Conservation (phyloP, 2,797 vertebrate species). For the Brachyalestes nurse region DNA sequence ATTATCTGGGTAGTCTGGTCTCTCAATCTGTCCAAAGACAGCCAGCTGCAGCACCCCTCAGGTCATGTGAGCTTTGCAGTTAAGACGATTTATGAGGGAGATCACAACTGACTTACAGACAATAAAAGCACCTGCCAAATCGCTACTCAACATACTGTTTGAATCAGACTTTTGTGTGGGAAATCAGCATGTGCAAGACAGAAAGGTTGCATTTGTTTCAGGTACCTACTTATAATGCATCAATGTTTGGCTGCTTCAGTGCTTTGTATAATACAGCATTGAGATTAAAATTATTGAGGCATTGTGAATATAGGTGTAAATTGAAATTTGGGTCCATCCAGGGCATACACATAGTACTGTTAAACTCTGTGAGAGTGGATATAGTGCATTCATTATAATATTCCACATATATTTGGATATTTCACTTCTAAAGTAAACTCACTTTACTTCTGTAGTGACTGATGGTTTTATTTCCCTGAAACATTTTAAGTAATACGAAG, state of each 20-base stretch:
- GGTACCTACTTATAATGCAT: neutral
- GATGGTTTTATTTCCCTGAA: too few relatives aligned
- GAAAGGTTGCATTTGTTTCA: neutral
- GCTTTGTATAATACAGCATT: too few relatives aligned
- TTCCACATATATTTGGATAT: too few relatives aligned
- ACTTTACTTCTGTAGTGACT: too few relatives aligned
- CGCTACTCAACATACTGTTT: neutral
- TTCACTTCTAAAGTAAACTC: too few relatives aligned
- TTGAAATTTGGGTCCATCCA: too few relatives aligned
- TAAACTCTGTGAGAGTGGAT: too few relatives aligned
- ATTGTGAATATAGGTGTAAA: too few relatives aligned
- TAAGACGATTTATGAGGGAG: constrained; percentile 57
- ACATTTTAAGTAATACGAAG: too few relatives aligned
- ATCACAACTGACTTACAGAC: constrained; percentile 45
- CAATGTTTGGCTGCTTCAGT: neutral
- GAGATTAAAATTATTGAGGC: too few relatives aligned
- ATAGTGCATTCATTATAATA: too few relatives aligned
- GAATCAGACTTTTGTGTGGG: neutral
- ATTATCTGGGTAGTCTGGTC: constrained; percentile 72
- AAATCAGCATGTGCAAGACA: neutral
- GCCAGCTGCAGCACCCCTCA: constrained; percentile 46
- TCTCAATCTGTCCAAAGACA: constrained; percentile 67
- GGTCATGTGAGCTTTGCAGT: constrained; percentile 56
- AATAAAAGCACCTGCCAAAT: constrained; percentile 4
- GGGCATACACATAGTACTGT: too few relatives aligned